phyloP scores from a whole-genome alignment of 2,113 vertebrate genomes.

The Sporophila hypoxantha region DNA sequence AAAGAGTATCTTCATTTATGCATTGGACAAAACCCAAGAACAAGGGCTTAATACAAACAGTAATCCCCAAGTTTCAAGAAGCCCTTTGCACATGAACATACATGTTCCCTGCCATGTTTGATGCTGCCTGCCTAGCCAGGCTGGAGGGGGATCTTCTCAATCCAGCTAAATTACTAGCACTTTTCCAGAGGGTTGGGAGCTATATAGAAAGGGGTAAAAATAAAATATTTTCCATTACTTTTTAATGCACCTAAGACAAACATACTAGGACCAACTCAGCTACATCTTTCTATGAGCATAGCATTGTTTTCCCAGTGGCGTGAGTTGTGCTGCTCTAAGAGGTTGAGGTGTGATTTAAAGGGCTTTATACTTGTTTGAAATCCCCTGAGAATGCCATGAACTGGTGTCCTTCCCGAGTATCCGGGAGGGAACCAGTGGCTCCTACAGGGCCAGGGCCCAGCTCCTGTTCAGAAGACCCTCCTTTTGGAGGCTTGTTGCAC shows the following conservation, averaged over 20 bases:
- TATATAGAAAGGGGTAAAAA: background rate
- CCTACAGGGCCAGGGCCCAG: background rate
- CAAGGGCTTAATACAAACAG: background rate
- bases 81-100: background rate
- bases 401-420: rapidly evolving
- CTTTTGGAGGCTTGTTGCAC: background rate
- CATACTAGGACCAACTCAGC: background rate
- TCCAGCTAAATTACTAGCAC: background rate
- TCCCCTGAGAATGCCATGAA: rapidly evolving
- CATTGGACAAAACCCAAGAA: background rate
- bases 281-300: background rate
- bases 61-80: background rate
- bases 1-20: background rate
- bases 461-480: background rate
- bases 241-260: background rate
- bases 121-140: background rate
- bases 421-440: background rate
- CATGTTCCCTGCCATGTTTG: background rate
- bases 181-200: background rate
- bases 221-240: background rate
- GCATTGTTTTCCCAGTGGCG: background rate
- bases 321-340: rapidly evolving
- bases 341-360: background rate
- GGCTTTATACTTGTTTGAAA: background rate
- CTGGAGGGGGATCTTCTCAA: background rate